Percentiles rank a stretch among this genome's conserved stretches.
These are phyloP conservation scores for Onthophagus sagittarius DNA, from an alignment of 2,888 invertebrate species.

Conservation along the genomic window DNA sequence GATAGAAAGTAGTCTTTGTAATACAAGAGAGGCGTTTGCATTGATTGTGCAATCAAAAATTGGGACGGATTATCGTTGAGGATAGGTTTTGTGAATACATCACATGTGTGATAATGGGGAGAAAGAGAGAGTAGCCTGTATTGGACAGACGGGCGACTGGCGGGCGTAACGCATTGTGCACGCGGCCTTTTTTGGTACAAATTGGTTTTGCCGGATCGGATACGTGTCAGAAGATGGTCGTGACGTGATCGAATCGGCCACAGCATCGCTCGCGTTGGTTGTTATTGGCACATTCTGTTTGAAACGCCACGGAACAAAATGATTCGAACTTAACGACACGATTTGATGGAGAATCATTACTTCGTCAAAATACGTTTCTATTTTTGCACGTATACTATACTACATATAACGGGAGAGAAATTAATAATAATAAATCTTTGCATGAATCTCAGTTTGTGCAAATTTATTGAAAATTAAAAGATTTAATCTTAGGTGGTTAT, in stretches of 20 bases:
- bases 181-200: conserved; percentile 10
- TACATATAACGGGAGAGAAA: no score
- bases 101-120: neutral
- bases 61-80: neutral
- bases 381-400: neutral
- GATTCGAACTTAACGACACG: neutral
- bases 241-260: neutral
- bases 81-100: neutral
- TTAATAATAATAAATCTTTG: no score
- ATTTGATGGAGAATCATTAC: neutral
- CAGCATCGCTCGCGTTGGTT: neutral
- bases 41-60: neutral
- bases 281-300: neutral
- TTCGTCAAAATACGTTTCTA: neutral
- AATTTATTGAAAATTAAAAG: neutral
- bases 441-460: no score
- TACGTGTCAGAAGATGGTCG: conserved; percentile 10
- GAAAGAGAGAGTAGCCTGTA: neutral
- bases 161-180: neutral
- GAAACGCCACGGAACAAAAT: neutral
- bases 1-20: no score
- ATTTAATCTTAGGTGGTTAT: neutral
- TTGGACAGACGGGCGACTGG: neutral
- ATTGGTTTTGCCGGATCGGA: conserved; percentile 10
- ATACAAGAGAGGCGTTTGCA: neutral